Conservation (phyloP, 2,797 vertebrate species). For the Gobionotothen gibberifrons region DNA sequence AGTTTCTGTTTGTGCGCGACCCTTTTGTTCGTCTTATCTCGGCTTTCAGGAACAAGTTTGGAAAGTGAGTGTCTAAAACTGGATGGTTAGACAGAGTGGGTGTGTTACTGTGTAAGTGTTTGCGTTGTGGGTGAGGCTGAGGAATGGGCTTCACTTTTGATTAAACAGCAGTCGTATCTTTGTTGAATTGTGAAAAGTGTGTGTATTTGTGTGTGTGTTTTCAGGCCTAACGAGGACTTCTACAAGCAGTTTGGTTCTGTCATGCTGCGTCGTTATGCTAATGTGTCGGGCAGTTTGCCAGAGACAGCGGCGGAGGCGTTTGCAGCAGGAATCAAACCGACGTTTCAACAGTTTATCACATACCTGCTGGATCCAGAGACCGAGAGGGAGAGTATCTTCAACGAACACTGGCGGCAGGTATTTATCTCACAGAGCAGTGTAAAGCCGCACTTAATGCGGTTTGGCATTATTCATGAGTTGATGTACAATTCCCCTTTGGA, state of each 20-base stretch:
- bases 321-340: constrained; percentile 85
- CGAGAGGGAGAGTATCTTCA: constrained; percentile 87
- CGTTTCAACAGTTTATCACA: constrained; percentile 92
- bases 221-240: constrained; percentile 89
- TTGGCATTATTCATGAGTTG: background rate
- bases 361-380: constrained; percentile 92
- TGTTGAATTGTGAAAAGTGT: constrained; percentile 6
- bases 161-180: constrained; percentile 14
- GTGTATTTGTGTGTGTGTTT: constrained; percentile 21
- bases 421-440: constrained; percentile 11
- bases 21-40: constrained; percentile 97
- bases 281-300: constrained; percentile 83
- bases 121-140: background rate
- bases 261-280: constrained; percentile 88
- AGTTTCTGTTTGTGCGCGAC: constrained; percentile 95
- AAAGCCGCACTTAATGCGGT: background rate
- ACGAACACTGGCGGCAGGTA: constrained; percentile 94
- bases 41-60: constrained; percentile 94
- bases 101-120: background rate
- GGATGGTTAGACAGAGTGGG: background rate
- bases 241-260: constrained; percentile 87
- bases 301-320: constrained; percentile 87
- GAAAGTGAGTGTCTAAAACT: constrained; percentile 56
- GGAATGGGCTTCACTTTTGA: constrained; percentile 7
- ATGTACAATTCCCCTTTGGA: no score